A percentile compares a stretch with the other conserved stretches of the same genome.
Evolutionary conservation across 2,888 invertebrate genomes (phyloP).

Genomic region (Hylaea fasciaria): DNA sequence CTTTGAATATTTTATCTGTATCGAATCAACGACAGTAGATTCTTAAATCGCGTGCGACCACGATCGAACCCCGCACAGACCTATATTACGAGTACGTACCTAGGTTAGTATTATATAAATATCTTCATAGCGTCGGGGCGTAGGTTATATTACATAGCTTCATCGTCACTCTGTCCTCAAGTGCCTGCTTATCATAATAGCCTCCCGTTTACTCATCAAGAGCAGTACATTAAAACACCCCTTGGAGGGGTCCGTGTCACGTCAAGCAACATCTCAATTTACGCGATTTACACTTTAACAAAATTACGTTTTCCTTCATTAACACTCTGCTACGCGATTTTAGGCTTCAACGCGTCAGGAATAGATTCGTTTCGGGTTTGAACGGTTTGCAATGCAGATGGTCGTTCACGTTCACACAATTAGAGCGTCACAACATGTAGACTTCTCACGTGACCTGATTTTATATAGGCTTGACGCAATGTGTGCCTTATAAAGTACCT

Average conservation of each 20-base stretch:
- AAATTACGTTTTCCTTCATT: conserved; percentile 41
- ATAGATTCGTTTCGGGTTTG: conserved; percentile 8
- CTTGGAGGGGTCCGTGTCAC: conserved; percentile 36
- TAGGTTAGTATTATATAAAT: too few species aligned
- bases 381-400: conserved; percentile 10
- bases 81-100: too few species aligned
- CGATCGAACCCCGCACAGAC: too few species aligned
- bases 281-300: conserved; percentile 44
- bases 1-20: too few species aligned
- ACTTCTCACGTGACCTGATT: conserved; percentile 45
- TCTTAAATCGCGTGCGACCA: too few species aligned
- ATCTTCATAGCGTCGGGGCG: too few species aligned
- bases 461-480: conserved; percentile 38
- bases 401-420: conserved; percentile 37
- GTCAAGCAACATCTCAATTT: conserved; percentile 51
- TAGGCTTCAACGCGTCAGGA: conserved; percentile 1
- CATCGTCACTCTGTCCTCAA: conserved; percentile 18
- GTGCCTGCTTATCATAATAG: conserved; percentile 31
- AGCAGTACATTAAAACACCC: conserved; percentile 42
- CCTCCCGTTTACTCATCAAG: conserved; percentile 35
- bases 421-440: conserved; percentile 39
- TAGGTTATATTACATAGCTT: conserved; percentile 11
- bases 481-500: conserved; percentile 8
- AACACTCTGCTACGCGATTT: conserved; percentile 28
- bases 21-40: not conserved